These are phyloP conservation scores for Myiopsitta monachus DNA, from an alignment of 2,113 vertebrate species.

Conservation along the genomic window DNA sequence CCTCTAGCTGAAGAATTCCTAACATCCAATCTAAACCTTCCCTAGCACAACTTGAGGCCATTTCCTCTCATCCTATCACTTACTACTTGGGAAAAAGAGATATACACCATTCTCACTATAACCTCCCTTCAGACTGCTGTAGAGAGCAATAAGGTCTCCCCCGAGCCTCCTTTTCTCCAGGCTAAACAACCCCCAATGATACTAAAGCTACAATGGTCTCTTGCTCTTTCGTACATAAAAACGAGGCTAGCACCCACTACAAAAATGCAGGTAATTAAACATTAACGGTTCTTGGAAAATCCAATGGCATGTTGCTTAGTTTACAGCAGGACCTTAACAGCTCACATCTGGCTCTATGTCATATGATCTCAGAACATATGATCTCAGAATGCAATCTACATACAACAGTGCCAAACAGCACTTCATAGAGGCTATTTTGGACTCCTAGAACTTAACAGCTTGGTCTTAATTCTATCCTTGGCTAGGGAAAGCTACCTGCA, in stretches of 20 bases:
- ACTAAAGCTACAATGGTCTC: neutral
- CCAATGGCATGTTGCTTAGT: neutral
- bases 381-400: neutral
- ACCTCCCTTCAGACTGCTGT: neutral
- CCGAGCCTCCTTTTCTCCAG: neutral
- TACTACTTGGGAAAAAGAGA: neutral
- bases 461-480: neutral
- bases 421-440: neutral
- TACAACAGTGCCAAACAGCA: neutral
- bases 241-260: neutral
- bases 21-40: neutral
- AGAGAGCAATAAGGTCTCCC: neutral
- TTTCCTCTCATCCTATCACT: neutral
- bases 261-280: neutral
- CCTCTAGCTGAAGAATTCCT: neutral
- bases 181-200: neutral
- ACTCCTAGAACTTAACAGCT: neutral
- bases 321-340: neutral
- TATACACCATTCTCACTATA: neutral
- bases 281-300: neutral
- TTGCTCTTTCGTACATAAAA: neutral
- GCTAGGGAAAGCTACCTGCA: neutral
- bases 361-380: neutral
- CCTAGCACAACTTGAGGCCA: neutral
- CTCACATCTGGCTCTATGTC: neutral